Percentiles rank a stretch among this genome's conserved stretches.
Evolutionary conservation across 2,888 invertebrate species (phyloP).

Genomic region (Pediacus dermestoides): DNA sequence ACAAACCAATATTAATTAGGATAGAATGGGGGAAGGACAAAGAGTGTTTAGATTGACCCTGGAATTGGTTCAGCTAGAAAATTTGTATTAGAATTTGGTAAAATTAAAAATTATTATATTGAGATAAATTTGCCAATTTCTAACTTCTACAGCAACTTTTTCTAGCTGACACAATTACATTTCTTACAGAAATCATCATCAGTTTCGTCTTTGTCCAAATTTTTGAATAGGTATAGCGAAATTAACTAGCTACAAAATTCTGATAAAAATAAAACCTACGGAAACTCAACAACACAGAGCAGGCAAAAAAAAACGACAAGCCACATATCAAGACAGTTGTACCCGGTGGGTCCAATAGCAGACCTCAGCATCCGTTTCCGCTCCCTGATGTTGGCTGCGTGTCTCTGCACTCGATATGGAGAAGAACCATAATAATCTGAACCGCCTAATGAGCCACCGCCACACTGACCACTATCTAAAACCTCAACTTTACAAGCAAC

Average conservation of each 20-base stretch:
- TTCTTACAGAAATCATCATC: no score
- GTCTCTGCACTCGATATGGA: constrained; percentile 84
- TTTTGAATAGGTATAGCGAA: constrained; percentile 8
- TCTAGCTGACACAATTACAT: no score
- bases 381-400: constrained; percentile 94
- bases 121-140: no score
- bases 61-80: no score
- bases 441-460: constrained; percentile 41
- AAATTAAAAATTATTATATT: no score
- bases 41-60: no score
- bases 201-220: no score
- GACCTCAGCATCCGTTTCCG: constrained; percentile 98
- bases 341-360: constrained; percentile 75
- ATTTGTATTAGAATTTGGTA: no score
- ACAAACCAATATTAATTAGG: constrained; percentile 41
- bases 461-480: constrained; percentile 39
- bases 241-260: constrained; percentile 11
- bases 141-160: no score
- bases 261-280: constrained; percentile 14
- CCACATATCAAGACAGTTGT: constrained; percentile 50
- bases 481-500: no score
- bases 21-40: no score
- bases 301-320: constrained; percentile 29
- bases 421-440: constrained; percentile 65
- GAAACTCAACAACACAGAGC: constrained; percentile 27